These are phyloP conservation scores for Crepidodera aurea DNA, from an alignment of 2,888 invertebrate genomes.

Conservation along the genomic window DNA sequence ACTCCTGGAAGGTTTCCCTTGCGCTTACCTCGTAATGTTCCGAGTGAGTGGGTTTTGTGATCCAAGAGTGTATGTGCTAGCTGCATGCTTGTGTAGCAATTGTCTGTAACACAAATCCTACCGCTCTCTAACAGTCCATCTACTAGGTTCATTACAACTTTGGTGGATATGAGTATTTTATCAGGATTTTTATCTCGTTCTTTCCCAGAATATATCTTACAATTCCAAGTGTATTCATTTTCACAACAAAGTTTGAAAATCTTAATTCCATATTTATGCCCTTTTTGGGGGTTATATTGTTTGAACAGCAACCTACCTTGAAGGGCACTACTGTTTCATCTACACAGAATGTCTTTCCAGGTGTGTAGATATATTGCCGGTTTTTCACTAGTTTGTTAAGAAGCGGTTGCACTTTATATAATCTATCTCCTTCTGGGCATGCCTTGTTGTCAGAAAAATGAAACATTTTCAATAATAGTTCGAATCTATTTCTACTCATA, in stretches of 20 bases:
- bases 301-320: slow-evolving; percentile 44
- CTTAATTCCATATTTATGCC: slow-evolving; percentile 46
- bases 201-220: too few species aligned
- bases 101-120: slow-evolving; percentile 33
- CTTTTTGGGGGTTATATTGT: slow-evolving; percentile 45
- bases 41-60: too few species aligned
- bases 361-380: slow-evolving; percentile 38
- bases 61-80: too few species aligned
- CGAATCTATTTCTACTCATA: slow-evolving; percentile 32
- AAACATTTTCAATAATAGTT: slow-evolving; percentile 32
- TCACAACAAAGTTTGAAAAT: too few species aligned
- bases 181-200: slow-evolving; percentile 35
- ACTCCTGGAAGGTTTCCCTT: too few species aligned
- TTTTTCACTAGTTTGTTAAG: slow-evolving; percentile 39
- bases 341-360: too few species aligned
- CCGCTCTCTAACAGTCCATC: too few species aligned
- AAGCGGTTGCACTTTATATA: slow-evolving; percentile 42
- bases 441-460: slow-evolving; percentile 46
- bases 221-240: slow-evolving; percentile 36
- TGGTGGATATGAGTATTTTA: not conserved
- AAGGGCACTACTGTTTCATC: slow-evolving; percentile 47
- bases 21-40: too few species aligned
- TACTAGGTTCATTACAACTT: slow-evolving; percentile 21
- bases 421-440: slow-evolving; percentile 40
- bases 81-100: not conserved